A percentile compares a stretch with the other conserved stretches of the same genome.
Evolutionary conservation across 2,113 vertebrate species (phyloP).

Genomic region (Cricetomys ansorgei): DNA sequence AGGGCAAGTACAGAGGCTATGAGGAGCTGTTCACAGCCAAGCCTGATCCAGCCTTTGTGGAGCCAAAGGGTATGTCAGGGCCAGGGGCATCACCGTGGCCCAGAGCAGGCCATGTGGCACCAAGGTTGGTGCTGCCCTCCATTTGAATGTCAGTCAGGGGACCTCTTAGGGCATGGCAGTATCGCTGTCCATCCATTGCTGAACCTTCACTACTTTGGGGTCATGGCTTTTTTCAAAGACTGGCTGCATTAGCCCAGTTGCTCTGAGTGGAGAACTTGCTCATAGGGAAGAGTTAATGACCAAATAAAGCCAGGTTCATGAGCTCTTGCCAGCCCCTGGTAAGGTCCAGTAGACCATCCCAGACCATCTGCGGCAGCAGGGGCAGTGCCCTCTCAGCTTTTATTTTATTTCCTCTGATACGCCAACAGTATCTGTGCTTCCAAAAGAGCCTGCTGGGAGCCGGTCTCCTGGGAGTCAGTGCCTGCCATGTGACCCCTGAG

Average conservation of each 20-base stretch:
- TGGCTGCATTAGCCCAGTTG: background rate
- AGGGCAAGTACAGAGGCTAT: constrained; percentile 80
- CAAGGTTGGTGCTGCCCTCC: background rate
- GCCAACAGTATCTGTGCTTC: background rate
- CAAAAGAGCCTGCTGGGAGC: background rate
- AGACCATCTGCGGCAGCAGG: background rate
- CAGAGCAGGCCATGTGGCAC: background rate
- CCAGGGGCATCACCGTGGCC: background rate
- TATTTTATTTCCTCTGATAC: background rate
- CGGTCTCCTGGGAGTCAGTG: background rate
- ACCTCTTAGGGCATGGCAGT: background rate
- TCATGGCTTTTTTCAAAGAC: background rate
- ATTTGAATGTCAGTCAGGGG: background rate
- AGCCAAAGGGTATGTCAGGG: constrained; percentile 86
- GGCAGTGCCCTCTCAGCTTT: background rate
- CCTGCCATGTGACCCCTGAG: background rate
- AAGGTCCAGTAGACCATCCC: background rate
- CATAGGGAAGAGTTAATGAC: background rate
- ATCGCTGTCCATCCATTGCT: background rate
- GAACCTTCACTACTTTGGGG: background rate
- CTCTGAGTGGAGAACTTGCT: background rate
- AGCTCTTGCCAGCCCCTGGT: background rate
- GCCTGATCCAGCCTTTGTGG: constrained; percentile 79
- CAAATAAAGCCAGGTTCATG: background rate
- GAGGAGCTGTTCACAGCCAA: constrained; percentile 84